Evolutionary conservation across 2,888 invertebrate genomes (phyloP), one percentile per base, ranked within the genome.

Genomic region (Dorcus parallelipipedus): DNA sequence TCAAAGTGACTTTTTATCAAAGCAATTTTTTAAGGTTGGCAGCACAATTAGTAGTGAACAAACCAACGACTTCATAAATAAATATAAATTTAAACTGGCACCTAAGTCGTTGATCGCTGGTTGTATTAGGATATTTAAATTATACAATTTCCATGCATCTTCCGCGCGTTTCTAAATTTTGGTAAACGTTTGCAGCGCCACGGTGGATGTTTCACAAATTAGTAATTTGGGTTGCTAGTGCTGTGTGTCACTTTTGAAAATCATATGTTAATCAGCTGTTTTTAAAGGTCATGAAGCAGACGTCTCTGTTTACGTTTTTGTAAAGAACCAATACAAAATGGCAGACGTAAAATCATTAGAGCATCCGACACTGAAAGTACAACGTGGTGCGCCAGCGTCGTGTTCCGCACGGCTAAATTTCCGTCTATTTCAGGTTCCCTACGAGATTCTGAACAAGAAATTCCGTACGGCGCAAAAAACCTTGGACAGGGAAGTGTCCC

Each of bases 381-480:
- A 80, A 76, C 68, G 26, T 7, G 26, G 26, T 33, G 26, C 26
- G 26, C 26, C 56, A 33, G 26, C 26, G 26, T 33, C 26, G 26
- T 33, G 26, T 33, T 33, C 45, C 52, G 45, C 38, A 54, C 9
- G 49, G 45, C 41, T 20, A 48, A 41, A 43, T 33, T 10, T 20
- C 45, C 49, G 26, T 6, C 1, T 23, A 51, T 52, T 76, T 14
- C 69, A 95, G 93, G 96, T 98, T 64, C 98, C 98, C 1, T 99
- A 98, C 74, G 99, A 99, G 80, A 87, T 98, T 50, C 83, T 99
- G 65, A 99, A 99, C 80, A 98, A 98, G 78, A 94, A 93, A 71
- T 99, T 97, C 77, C 89, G 98, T 55, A 88, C 91, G 48, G 94
- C 97, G 2, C 98, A 99, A 78, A 95, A 97, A 71, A 89, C 90